These are phyloP conservation scores for Lophochroa leadbeateri DNA, from an alignment of 2,113 vertebrate species.

Conservation along the genomic window DNA sequence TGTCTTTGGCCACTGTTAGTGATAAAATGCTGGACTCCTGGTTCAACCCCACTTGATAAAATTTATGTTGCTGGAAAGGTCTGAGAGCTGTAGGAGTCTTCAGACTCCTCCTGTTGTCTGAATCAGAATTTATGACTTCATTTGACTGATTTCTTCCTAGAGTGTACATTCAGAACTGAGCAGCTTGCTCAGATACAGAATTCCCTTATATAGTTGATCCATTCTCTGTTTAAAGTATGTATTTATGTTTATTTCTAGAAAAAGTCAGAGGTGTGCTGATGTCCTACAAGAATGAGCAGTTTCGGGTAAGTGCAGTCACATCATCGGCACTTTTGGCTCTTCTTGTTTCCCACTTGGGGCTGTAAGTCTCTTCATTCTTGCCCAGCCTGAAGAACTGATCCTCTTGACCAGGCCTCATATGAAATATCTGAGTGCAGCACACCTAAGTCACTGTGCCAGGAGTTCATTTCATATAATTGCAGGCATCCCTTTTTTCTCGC, in stretches of 20 bases:
- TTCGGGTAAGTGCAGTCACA: slow-evolving; percentile 74
- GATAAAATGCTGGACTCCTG: background rate
- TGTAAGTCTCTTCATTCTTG: background rate
- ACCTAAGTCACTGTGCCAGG: background rate
- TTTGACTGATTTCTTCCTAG: background rate
- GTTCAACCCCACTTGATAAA: background rate
- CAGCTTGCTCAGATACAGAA: background rate
- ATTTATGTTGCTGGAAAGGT: background rate
- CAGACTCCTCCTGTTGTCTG: background rate
- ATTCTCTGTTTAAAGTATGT: background rate
- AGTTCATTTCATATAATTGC: background rate
- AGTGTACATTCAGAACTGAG: background rate
- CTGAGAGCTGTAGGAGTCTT: background rate
- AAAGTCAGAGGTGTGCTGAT: slow-evolving; percentile 82
- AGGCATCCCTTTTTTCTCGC: background rate
- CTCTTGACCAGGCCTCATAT: background rate
- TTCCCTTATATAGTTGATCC: background rate
- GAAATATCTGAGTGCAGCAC: background rate
- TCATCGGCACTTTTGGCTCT: fast-evolving
- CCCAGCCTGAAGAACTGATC: background rate
- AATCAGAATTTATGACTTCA: background rate
- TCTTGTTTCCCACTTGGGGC: background rate
- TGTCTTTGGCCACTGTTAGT: background rate
- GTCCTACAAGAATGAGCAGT: slow-evolving; percentile 88
- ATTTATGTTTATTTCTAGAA: slow-evolving; percentile 71